Conservation (phyloP, 2,888 invertebrate genomes). For the Oxyscelio sp. region DNA sequence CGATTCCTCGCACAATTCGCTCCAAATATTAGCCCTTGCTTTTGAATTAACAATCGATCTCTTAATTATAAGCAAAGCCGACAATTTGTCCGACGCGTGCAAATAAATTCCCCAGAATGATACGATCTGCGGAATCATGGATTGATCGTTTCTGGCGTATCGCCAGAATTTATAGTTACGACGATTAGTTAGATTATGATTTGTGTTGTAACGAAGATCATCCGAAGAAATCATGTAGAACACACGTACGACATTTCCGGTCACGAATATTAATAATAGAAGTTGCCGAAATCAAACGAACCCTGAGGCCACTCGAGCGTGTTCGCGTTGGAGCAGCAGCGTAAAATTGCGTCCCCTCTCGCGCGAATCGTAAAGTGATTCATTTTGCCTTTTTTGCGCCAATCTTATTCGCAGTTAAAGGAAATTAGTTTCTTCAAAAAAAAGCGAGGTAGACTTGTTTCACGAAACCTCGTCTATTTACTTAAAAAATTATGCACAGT, state of each 20-base stretch:
- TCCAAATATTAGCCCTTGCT: no score
- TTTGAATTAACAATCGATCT: no score
- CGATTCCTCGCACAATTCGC: no score
- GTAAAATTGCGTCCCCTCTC: no score
- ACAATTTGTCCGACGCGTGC: constrained; percentile 1
- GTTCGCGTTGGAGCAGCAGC: no score
- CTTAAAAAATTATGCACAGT: neutral
- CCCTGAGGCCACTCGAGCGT: neutral
- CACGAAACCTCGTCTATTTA: constrained; percentile 13
- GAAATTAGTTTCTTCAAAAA: constrained; percentile 18
- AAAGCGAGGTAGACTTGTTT: constrained; percentile 57
- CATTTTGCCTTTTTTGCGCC: neutral
- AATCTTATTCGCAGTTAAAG: constrained; percentile 32
- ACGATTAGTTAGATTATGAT: constrained; percentile 61
- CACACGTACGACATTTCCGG: constrained; percentile 55
- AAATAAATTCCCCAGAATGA: constrained; percentile 23
- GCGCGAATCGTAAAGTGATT: neutral
- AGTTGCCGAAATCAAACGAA: constrained; percentile 6
- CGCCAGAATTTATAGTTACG: constrained; percentile 53
- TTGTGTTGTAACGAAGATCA: constrained; percentile 42
- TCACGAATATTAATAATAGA: constrained; percentile 44
- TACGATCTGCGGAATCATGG: constrained; percentile 40
- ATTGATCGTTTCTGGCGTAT: constrained; percentile 34
- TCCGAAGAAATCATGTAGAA: constrained; percentile 44
- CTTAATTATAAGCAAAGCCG: constrained; percentile 4